phyloP scores from a whole-genome alignment of 2,888 invertebrate genomes.

The Magallana nippona region DNA sequence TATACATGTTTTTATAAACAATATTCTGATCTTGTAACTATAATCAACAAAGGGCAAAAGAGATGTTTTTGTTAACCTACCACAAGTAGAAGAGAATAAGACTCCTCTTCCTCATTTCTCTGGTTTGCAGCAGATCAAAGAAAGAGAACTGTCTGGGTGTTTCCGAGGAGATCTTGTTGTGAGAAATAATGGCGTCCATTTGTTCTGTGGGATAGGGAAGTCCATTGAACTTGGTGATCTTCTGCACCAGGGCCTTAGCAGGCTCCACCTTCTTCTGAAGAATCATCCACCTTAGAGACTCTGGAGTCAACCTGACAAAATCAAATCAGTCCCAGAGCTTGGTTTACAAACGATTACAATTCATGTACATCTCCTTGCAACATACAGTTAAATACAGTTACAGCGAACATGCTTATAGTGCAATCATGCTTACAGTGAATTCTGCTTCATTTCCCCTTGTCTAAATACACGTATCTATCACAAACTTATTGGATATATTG shows the following conservation, averaged over 20 bases:
- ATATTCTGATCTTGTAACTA: no score
- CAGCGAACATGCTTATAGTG: no score
- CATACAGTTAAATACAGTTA: background rate
- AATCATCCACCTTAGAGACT: constrained; percentile 76
- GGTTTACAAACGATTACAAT: no score
- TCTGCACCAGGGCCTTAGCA: constrained; percentile 62
- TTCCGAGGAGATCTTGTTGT: constrained; percentile 47
- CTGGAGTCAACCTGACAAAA: constrained; percentile 67
- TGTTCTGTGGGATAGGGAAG: constrained; percentile 59
- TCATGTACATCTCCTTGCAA: background rate
- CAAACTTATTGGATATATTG: no score
- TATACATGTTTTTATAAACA: no score
- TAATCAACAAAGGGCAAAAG: no score
- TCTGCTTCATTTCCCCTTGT: no score
- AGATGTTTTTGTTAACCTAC: constrained; percentile 55
- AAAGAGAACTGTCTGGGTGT: constrained; percentile 54
- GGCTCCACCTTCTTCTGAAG: constrained; percentile 62
- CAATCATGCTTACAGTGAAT: no score
- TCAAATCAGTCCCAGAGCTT: no score
- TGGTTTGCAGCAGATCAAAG: constrained; percentile 70
- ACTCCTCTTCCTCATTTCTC: constrained; percentile 70
- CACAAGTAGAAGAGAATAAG: constrained; percentile 75
- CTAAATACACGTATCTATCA: no score
- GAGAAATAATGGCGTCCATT: constrained; percentile 59
- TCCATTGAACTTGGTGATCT: constrained; percentile 66